Conservation (phyloP, 2,797 vertebrate species). For the Serranus cabrilla region DNA sequence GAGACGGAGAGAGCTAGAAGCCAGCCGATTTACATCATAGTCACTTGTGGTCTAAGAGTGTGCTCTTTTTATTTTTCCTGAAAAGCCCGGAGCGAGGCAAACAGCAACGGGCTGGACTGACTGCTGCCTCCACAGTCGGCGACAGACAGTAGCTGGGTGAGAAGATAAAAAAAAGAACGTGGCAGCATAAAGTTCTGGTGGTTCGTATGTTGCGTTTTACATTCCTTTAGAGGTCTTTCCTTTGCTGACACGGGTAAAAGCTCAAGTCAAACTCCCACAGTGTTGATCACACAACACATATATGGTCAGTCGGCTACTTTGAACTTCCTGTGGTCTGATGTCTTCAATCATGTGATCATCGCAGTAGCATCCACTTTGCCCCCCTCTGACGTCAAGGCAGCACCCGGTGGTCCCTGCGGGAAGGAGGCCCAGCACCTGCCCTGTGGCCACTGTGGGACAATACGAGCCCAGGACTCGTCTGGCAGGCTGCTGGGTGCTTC, state of each 20-base stretch:
- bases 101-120: conserved; percentile 53
- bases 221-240: conserved; percentile 4
- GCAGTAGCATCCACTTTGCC: conserved; percentile 45
- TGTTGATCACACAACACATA: background rate
- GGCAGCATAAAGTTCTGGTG: conserved; percentile 7
- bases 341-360: conserved; percentile 35
- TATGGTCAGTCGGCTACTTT: conserved; percentile 16
- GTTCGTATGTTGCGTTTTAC: background rate
- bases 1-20: conserved; percentile 54
- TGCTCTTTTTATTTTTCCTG: conserved; percentile 52
- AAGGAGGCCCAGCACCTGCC: conserved; percentile 65
- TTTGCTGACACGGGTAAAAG: background rate
- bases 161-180: background rate
- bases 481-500: conserved; percentile 66
- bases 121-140: conserved; percentile 25
- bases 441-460: conserved; percentile 62
- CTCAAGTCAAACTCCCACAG: conserved; percentile 11
- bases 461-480: conserved; percentile 47
- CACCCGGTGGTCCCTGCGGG: conserved; percentile 52
- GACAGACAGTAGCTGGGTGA: conserved; percentile 17
- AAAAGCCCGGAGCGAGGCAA: conserved; percentile 59
- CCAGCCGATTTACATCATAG: conserved; percentile 82
- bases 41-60: conserved; percentile 71
- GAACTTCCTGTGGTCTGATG: conserved; percentile 18
- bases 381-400: conserved; percentile 51